These are phyloP conservation scores for Cataglyphis livida DNA, from an alignment of 2,888 invertebrate species.

Conservation along the genomic window DNA sequence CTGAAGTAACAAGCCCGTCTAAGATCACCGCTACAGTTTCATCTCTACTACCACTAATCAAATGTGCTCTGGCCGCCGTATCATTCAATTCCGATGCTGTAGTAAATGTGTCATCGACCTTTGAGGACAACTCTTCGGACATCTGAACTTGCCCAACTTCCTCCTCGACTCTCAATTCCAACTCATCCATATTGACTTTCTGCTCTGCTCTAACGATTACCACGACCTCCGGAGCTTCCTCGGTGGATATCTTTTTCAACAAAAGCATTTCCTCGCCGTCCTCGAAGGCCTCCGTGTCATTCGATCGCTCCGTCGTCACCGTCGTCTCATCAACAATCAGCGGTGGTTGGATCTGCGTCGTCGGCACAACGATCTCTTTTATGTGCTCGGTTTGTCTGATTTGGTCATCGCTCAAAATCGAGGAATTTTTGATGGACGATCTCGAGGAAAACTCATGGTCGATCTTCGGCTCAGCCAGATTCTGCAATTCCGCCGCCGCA, in stretches of 20 bases:
- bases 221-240: slow-evolving; percentile 71
- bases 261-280: slow-evolving; percentile 57
- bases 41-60: slow-evolving; percentile 72
- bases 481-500: slow-evolving; percentile 88
- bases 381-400: slow-evolving; percentile 27
- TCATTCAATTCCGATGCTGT: slow-evolving; percentile 80
- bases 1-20: slow-evolving; percentile 77
- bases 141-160: slow-evolving; percentile 23
- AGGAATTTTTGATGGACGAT: slow-evolving; percentile 60
- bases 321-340: slow-evolving; percentile 53
- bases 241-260: slow-evolving; percentile 43
- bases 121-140: slow-evolving; percentile 60
- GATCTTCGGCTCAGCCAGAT: slow-evolving; percentile 86
- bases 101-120: slow-evolving; percentile 72
- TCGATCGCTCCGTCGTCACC: slow-evolving; percentile 54
- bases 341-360: slow-evolving; percentile 71
- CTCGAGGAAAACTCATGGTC: slow-evolving; percentile 86
- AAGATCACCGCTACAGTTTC: slow-evolving; percentile 81
- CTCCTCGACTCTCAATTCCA: slow-evolving; percentile 45
- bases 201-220: slow-evolving; percentile 81
- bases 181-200: slow-evolving; percentile 61
- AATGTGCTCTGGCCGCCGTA: slow-evolving; percentile 76
- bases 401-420: slow-evolving; percentile 32
- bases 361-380: slow-evolving; percentile 75
- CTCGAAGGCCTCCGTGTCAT: slow-evolving; percentile 59